Evolutionary conservation across 2,888 invertebrate genomes (phyloP).

Genomic region (Ypsolopha scabrella): DNA sequence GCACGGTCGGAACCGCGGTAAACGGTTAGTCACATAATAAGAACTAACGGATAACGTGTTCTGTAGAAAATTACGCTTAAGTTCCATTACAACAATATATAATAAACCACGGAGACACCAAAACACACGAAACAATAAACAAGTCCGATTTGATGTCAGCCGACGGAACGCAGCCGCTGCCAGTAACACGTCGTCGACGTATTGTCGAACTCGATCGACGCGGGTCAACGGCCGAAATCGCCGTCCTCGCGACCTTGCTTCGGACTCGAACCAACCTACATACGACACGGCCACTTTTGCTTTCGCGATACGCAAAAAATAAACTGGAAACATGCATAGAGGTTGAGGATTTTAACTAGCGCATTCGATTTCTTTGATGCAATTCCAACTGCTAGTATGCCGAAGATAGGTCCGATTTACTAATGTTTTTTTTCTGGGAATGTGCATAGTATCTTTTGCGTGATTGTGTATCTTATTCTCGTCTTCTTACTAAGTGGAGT

Average conservation of each 20-base stretch:
- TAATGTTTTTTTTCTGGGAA: no score
- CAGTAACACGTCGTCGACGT: slow-evolving; percentile 3
- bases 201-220: not conserved
- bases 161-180: not conserved
- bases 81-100: not conserved
- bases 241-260: slow-evolving; percentile 66
- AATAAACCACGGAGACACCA: not conserved
- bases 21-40: no score
- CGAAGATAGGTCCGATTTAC: no score
- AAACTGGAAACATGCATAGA: slow-evolving; percentile 1
- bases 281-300: slow-evolving; percentile 62
- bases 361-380: not conserved
- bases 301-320: slow-evolving; percentile 65
- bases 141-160: not conserved
- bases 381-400: no score
- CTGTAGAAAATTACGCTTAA: no score
- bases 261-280: slow-evolving; percentile 61
- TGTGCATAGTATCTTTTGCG: no score
- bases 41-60: no score
- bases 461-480: no score
- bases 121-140: not conserved
- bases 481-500: no score
- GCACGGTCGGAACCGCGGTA: no score
- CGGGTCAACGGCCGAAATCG: slow-evolving; percentile 63
- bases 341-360: not conserved